These are phyloP conservation scores for Henicopernis longicauda DNA, from an alignment of 2,113 vertebrate species.

Conservation along the genomic window DNA sequence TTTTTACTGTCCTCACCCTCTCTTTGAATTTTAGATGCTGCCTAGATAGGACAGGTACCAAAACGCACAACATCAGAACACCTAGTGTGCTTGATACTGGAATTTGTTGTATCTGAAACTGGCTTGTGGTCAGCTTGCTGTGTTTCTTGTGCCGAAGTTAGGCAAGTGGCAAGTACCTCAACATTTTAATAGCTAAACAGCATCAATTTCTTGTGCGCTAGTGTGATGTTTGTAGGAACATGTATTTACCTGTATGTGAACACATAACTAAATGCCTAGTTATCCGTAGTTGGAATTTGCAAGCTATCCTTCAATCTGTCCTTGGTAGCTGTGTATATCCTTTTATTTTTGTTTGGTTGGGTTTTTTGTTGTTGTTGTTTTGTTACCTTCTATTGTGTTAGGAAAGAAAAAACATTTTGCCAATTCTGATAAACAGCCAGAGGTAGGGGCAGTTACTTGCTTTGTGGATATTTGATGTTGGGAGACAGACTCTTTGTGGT, in stretches of 20 bases:
- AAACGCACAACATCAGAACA: not conserved
- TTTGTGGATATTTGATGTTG: not conserved
- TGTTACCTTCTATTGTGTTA: not conserved
- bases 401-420: not conserved
- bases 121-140: not conserved
- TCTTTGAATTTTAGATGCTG: not conserved
- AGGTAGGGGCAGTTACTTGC: not conserved
- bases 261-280: not conserved
- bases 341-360: not conserved
- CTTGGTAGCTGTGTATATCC: not conserved
- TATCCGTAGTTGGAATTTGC: not conserved
- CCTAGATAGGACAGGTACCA: not conserved
- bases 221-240: not conserved
- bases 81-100: not conserved
- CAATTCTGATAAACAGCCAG: not conserved
- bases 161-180: not conserved
- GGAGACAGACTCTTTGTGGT: not conserved
- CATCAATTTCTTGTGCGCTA: rapidly evolving
- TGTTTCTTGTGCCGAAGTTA: rapidly evolving
- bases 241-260: not conserved
- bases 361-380: not conserved
- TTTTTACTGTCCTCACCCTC: not conserved
- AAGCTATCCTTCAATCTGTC: not conserved
- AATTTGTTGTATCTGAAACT: not conserved
- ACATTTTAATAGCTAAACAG: not conserved